phyloP scores from a whole-genome alignment of 2,113 vertebrate species.

The Aplodontia rufa region DNA sequence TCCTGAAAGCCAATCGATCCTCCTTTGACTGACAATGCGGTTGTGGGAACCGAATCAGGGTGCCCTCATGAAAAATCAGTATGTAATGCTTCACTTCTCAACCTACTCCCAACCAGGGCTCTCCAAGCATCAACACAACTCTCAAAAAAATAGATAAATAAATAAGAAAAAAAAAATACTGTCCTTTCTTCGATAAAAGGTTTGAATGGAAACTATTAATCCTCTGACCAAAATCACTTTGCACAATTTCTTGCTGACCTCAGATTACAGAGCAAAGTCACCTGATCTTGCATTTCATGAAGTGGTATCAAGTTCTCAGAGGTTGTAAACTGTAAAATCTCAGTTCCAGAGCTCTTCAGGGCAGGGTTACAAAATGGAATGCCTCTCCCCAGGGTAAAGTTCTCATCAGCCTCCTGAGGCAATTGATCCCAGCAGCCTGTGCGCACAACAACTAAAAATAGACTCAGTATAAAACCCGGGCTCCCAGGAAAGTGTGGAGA shows the following conservation, averaged over 20 bases:
- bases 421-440: constrained; percentile 41
- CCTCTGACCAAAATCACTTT: not conserved
- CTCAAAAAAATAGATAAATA: too few species aligned
- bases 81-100: not conserved
- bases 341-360: constrained; percentile 45
- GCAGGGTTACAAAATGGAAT: constrained; percentile 3
- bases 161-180: too few species aligned
- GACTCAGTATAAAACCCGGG: constrained; percentile 66
- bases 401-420: constrained; percentile 24
- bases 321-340: constrained; percentile 24
- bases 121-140: not conserved
- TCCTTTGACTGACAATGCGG: not conserved
- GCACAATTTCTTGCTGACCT: not conserved
- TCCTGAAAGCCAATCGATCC: not conserved
- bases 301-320: not conserved
- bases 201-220: not conserved
- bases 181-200: not conserved
- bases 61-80: not conserved
- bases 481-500: not conserved
- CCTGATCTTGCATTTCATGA: not conserved
- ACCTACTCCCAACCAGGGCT: not conserved
- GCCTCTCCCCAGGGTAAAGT: constrained; percentile 64
- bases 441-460: constrained; percentile 65
- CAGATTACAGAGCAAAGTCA: not conserved
- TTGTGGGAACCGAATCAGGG: not conserved